A percentile compares a stretch with the other conserved stretches of the same genome.
Conservation (phyloP, 2,113 vertebrate genomes). For the Notechis scutatus region DNA sequence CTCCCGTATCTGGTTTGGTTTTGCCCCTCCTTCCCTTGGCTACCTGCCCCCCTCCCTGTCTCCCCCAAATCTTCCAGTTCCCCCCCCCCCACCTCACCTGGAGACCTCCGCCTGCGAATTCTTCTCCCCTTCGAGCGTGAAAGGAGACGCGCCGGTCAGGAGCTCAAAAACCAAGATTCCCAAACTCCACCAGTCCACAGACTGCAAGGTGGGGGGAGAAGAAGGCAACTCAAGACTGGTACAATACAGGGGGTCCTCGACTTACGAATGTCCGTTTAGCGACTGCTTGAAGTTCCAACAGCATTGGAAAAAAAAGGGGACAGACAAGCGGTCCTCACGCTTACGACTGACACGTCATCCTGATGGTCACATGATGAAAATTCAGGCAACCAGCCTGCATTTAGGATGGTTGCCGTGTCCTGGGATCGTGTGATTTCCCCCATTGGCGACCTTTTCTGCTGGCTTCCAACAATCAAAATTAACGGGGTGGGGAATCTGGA, state of each 20-base stretch:
- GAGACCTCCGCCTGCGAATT: constrained; percentile 91
- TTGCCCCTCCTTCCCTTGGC: constrained; percentile 4
- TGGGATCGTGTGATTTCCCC: too few species aligned
- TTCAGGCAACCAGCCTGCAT: neutral
- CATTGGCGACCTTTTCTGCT: too few species aligned
- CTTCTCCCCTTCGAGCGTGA: constrained; percentile 88
- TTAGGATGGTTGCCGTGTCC: rapidly evolving
- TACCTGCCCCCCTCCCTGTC: neutral
- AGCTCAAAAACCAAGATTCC: constrained; percentile 90
- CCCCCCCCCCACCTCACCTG: constrained; percentile 70
- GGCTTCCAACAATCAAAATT: too few species aligned
- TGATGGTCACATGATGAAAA: neutral
- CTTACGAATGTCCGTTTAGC: neutral
- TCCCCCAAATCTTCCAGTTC: too few species aligned
- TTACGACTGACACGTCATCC: neutral
- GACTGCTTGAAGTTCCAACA: neutral
- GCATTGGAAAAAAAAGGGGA: neutral
- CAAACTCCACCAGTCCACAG: constrained; percentile 92
- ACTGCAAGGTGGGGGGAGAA: constrained; percentile 54
- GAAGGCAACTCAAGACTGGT: neutral
- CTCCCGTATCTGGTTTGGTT: neutral
- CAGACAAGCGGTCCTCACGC: rapidly evolving
- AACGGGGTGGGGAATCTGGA: neutral
- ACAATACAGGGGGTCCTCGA: neutral
- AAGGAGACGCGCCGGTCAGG: constrained; percentile 86